phyloP scores from a whole-genome alignment of 2,888 invertebrate genomes.

The Pimpla rufipes region DNA sequence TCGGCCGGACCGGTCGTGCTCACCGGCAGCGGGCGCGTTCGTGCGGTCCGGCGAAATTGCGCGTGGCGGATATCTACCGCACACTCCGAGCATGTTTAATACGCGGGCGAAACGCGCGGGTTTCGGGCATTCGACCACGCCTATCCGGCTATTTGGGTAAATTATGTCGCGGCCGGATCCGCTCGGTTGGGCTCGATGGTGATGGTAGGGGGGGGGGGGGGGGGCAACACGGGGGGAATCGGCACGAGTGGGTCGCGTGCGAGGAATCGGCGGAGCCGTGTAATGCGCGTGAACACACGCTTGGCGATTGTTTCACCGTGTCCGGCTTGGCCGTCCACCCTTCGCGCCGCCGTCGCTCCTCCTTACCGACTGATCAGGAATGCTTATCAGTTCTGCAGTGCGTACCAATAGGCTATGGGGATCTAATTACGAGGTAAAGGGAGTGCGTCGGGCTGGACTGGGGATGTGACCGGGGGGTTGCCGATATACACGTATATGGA shows the following conservation, averaged over 20 bases:
- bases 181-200: conserved; percentile 36
- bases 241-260: conserved; percentile 25
- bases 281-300: conserved; percentile 3
- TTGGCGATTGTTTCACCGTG: conserved; percentile 42
- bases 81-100: conserved; percentile 70
- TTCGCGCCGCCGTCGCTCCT: background rate
- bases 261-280: conserved; percentile 3
- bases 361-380: conserved; percentile 65
- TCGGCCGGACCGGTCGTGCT: conserved; percentile 26
- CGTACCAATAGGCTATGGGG: conserved; percentile 60
- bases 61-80: conserved; percentile 70
- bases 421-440: conserved; percentile 71
- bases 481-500: too few species aligned
- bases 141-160: conserved; percentile 72
- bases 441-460: conserved; percentile 43
- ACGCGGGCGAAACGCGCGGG: conserved; percentile 64
- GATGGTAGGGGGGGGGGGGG: too few species aligned
- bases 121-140: conserved; percentile 71
- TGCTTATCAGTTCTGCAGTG: conserved; percentile 45
- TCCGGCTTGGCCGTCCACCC: too few species aligned
- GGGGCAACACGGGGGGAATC: conserved; percentile 2
- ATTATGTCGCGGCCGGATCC: conserved; percentile 69
- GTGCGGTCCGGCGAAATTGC: conserved; percentile 70
- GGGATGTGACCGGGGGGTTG: conserved; percentile 19
- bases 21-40: conserved; percentile 51